A percentile compares a stretch with the other conserved stretches of the same genome.
Conservation (phyloP, 1,140 invertebrate genomes). For the Calosoma granatense region DNA sequence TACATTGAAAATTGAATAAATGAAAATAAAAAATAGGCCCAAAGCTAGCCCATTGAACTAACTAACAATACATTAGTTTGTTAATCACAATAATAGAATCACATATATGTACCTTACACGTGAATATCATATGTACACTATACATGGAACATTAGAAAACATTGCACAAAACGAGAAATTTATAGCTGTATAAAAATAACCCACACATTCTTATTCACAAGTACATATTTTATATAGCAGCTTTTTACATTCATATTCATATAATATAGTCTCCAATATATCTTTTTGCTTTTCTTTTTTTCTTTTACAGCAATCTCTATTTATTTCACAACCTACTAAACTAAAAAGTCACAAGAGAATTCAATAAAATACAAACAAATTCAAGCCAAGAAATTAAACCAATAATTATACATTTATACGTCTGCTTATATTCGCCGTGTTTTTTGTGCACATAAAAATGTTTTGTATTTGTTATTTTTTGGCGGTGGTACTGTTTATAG, state of each 20-base stretch:
- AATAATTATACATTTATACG: no score
- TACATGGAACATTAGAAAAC: not conserved
- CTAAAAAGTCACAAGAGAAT: not conserved
- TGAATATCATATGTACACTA: conserved; percentile 5
- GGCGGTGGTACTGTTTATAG: no score
- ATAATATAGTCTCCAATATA: not conserved
- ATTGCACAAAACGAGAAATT: not conserved
- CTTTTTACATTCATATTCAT: not conserved
- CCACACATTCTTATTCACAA: not conserved
- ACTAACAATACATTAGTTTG: not conserved
- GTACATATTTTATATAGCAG: not conserved
- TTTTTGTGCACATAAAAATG: no score
- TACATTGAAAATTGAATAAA: not conserved
- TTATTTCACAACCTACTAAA: not conserved
- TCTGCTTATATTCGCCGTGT: no score
- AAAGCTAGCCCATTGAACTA: not conserved
- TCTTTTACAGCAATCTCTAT: not conserved
- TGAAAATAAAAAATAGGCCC: conserved; percentile 3
- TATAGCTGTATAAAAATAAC: not conserved
- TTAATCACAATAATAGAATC: conserved; percentile 8
- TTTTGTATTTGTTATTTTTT: no score
- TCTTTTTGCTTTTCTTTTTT: not conserved
- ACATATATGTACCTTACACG: not conserved
- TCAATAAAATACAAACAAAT: not conserved
- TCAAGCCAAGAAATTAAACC: not conserved